Percentiles rank a stretch among this genome's conserved stretches.
Conservation (phyloP, 2,797 vertebrate genomes). For the Coregonus suidteri region DNA sequence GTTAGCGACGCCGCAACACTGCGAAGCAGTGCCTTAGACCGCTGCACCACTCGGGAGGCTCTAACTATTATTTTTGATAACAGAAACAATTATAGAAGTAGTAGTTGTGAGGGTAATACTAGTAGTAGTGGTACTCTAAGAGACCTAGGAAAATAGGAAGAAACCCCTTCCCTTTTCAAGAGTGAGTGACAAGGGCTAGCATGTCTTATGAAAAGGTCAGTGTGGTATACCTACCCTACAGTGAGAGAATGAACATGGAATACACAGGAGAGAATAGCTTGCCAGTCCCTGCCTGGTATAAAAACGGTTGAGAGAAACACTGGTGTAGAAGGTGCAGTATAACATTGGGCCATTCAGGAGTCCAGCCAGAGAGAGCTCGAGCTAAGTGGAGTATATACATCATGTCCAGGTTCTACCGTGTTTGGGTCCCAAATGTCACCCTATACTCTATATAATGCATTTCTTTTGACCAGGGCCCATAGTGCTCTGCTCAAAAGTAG, state of each 20-base stretch:
- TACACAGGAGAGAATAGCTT: constrained; percentile 31
- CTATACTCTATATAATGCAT: neutral
- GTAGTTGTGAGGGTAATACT: neutral
- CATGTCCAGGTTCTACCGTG: constrained; percentile 68
- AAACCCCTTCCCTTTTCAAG: constrained; percentile 47
- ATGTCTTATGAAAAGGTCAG: constrained; percentile 45
- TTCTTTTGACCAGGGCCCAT: too few species aligned
- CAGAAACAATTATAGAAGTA: too few species aligned
- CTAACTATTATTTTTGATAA: neutral
- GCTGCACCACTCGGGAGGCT: too few species aligned
- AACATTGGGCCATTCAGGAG: constrained; percentile 69
- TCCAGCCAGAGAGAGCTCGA: constrained; percentile 65
- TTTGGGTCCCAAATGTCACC: neutral
- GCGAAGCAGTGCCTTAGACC: too few species aligned
- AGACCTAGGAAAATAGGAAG: neutral
- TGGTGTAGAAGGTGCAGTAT: constrained; percentile 46
- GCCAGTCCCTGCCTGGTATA: neutral
- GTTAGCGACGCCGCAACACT: too few species aligned
- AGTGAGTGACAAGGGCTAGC: constrained; percentile 1
- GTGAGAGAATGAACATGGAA: constrained; percentile 36
- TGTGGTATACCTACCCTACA: neutral
- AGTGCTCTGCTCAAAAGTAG: neutral
- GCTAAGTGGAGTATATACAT: constrained; percentile 78
- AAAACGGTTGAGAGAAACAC: constrained; percentile 33
- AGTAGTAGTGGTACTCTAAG: neutral